These are phyloP conservation scores for Arrhamphus sclerolepis DNA, from an alignment of 2,797 vertebrate genomes.

Conservation along the genomic window DNA sequence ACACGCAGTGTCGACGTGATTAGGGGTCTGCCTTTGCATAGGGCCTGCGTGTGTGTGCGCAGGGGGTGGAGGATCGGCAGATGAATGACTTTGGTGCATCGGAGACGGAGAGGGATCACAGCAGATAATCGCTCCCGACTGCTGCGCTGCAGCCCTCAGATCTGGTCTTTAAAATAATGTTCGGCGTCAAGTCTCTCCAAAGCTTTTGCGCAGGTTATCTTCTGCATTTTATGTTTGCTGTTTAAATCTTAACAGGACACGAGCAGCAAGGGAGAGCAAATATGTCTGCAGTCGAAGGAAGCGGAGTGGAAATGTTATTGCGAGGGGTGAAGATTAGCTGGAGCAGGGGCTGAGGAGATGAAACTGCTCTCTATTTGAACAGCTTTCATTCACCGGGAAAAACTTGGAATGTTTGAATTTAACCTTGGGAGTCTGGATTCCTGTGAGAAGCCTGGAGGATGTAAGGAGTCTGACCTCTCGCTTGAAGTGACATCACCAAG, in stretches of 20 bases:
- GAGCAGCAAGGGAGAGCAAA: constrained; percentile 79
- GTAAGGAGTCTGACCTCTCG: constrained; percentile 64
- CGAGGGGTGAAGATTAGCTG: constrained; percentile 77
- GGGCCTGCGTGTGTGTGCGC: constrained; percentile 41
- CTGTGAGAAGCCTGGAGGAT: constrained; percentile 29
- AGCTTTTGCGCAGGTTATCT: constrained; percentile 77
- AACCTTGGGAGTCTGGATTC: constrained; percentile 67
- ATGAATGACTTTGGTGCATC: constrained; percentile 82
- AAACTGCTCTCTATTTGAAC: constrained; percentile 66
- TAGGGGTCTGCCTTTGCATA: constrained; percentile 75
- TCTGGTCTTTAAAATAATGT: constrained; percentile 86
- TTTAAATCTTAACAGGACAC: constrained; percentile 84
- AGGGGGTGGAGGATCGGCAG: constrained; percentile 67
- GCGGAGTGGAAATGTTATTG: constrained; percentile 80
- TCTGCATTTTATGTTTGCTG: constrained; percentile 81
- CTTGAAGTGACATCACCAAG: constrained; percentile 53
- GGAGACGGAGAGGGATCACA: constrained; percentile 69
- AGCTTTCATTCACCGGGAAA: constrained; percentile 63
- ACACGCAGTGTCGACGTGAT: constrained; percentile 77
- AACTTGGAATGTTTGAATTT: constrained; percentile 63
- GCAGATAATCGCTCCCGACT: constrained; percentile 82
- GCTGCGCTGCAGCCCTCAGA: constrained; percentile 73
- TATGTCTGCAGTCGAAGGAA: constrained; percentile 79
- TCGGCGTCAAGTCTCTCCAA: constrained; percentile 77
- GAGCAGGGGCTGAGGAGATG: constrained; percentile 69